Base-by-base conservation (phyloP, 2,888 invertebrate genomes). In the Rhingia rostrata region DNA sequence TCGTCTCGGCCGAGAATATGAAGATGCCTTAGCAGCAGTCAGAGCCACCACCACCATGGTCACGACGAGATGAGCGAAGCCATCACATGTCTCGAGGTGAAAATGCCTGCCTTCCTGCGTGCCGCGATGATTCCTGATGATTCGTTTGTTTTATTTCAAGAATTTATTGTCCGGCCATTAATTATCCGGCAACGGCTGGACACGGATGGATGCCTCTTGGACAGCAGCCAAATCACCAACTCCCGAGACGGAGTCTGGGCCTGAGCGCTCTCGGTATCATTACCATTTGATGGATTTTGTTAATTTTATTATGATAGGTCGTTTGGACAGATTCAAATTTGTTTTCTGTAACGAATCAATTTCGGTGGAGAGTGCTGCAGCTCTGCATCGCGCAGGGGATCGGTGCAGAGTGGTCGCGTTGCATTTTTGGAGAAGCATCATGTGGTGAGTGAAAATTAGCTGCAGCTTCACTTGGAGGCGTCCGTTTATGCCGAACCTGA, bases 301-400 rank as follows among this genome's bases (percentile, higher is more conserved):
- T 84, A 84, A 84, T 84, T 84, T 84, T 84, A 79, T 84, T 84
- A 84, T 84, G 84, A 84, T 84, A 84, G 84, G 84, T 80, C 80
- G 84, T 80, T 84, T 84, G 84, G 84, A 84, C 84, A 84, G 84
- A 70, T 84, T 84, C 84, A 84, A 84, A 84, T 84, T 84, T 84
- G 84, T 84, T 84, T 84, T 84, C 84, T 80, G 84, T 84, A 84
- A 84, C 84, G 84, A 84, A 84, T 84, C 84, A 84, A 84, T 84
- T 84, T 84, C 60, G 84, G 64, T 35, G 56, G 69, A 77, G 10
- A 60, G 54, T 4, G 30, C 10, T 9, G 54, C 5, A 22, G 47
- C 22, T 4, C 22, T 22, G 22, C 22, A 22, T 22, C 22, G 22
- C 22, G 53, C 12, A 5, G 43, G 12, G 41, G 64, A 41, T 35